Conservation (phyloP, 2,888 invertebrate species). For the Dinocampus coccinellae region DNA sequence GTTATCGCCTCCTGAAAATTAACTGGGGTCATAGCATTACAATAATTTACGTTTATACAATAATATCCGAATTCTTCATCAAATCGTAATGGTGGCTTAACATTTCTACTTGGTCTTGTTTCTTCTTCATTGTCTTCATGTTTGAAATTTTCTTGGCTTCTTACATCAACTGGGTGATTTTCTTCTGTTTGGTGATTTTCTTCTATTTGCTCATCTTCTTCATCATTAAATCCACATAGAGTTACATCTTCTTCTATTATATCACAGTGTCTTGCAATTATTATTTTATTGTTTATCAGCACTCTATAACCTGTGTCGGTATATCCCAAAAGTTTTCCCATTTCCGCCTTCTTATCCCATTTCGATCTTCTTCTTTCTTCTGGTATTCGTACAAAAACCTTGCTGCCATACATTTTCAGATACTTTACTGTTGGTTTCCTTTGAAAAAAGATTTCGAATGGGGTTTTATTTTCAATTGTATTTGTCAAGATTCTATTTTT, state of each 20-base stretch:
- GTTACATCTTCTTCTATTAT: constrained; percentile 50
- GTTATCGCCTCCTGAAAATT: constrained; percentile 55
- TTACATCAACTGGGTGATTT: constrained; percentile 10
- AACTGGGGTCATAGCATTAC: constrained; percentile 50
- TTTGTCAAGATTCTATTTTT: constrained; percentile 35
- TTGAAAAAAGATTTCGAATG: constrained; percentile 51
- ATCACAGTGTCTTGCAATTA: constrained; percentile 49
- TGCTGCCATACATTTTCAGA: constrained; percentile 54
- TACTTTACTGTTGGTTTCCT: constrained; percentile 52
- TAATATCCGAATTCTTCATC: background rate
- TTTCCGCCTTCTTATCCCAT: constrained; percentile 50
- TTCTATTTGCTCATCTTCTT: constrained; percentile 1
- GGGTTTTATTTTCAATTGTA: constrained; percentile 47
- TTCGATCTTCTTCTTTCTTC: constrained; percentile 51
- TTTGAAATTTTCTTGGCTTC: constrained; percentile 35
- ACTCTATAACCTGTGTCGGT: constrained; percentile 52
- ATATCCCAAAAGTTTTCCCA: constrained; percentile 52
- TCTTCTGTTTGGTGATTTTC: constrained; percentile 24
- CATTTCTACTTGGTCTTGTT: background rate
- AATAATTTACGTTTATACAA: constrained; percentile 51
- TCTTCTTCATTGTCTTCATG: constrained; percentile 31
- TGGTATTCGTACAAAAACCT: constrained; percentile 52
- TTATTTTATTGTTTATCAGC: constrained; percentile 48
- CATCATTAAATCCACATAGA: constrained; percentile 37
- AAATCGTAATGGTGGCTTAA: constrained; percentile 29